A percentile compares a stretch with the other conserved stretches of the same genome.
Evolutionary conservation across 2,888 invertebrate genomes (phyloP).

Genomic region (Melipona bicolor): DNA sequence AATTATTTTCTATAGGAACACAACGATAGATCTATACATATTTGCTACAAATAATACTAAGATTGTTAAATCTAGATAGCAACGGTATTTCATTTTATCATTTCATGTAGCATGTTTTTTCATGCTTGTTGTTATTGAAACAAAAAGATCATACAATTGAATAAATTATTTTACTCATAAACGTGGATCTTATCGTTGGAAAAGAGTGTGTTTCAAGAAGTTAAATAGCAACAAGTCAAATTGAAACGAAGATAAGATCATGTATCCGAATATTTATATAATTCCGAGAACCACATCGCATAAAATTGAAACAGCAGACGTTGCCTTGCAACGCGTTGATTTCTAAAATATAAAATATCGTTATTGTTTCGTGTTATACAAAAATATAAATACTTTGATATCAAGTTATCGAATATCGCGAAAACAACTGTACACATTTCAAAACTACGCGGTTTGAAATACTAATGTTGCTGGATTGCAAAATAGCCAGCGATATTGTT

Average conservation of each 20-base stretch:
- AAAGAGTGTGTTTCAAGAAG: background rate
- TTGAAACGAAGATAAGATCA: constrained; percentile 5
- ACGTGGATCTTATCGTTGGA: background rate
- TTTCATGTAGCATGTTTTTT: background rate
- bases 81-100: background rate
- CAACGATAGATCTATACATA: constrained; percentile 40
- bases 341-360: constrained; percentile 51
- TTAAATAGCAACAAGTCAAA: background rate
- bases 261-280: constrained; percentile 22
- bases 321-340: constrained; percentile 19
- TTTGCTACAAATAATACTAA: constrained; percentile 42
- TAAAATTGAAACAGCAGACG: constrained; percentile 29
- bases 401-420: constrained; percentile 38
- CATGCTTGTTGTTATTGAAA: background rate
- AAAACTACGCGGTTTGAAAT: constrained; percentile 19
- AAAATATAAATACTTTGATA: constrained; percentile 64
- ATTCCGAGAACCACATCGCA: constrained; percentile 12
- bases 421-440: constrained; percentile 38
- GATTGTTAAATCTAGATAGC: constrained; percentile 16
- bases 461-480: constrained; percentile 9
- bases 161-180: background rate
- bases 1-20: constrained; percentile 60
- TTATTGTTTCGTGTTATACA: constrained; percentile 50
- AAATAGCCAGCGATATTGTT: background rate
- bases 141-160: background rate